Evolutionary conservation across 2,797 vertebrate species (phyloP).

Genomic region (Petrocephalus sullivani): DNA sequence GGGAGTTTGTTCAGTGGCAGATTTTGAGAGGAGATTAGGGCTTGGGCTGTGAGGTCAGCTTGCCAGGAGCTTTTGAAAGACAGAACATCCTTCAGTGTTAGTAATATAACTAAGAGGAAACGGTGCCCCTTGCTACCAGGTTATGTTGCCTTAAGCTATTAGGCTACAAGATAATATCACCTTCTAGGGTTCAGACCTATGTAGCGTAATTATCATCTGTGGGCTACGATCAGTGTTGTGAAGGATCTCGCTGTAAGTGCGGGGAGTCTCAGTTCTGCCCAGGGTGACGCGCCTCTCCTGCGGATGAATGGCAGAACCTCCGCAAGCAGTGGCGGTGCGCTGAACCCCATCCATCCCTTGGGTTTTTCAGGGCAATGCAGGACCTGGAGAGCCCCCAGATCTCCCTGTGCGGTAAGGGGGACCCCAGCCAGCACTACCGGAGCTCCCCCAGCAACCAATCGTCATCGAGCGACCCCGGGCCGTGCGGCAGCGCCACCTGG

Average conservation of each 20-base stretch:
- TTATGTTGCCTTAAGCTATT: background rate
- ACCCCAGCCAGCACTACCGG: conserved; percentile 60
- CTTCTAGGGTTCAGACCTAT: background rate
- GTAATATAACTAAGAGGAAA: background rate
- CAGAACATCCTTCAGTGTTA: background rate
- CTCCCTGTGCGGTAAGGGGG: conserved; percentile 34
- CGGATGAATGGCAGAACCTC: background rate
- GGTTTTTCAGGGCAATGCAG: conserved; percentile 28
- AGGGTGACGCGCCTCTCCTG: background rate
- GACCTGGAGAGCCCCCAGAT: conserved; percentile 33
- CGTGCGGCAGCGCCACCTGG: conserved; percentile 69
- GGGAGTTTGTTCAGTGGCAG: background rate
- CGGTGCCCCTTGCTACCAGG: background rate
- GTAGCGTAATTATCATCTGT: no score
- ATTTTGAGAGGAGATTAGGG: background rate
- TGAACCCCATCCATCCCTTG: conserved; percentile 12
- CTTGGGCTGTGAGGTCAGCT: background rate
- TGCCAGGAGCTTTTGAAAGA: background rate
- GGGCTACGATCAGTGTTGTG: background rate
- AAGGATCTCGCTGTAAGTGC: background rate
- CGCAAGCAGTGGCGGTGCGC: background rate
- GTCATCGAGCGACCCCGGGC: conserved; percentile 77
- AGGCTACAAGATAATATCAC: background rate
- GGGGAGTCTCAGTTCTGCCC: background rate
- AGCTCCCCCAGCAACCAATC: conserved; percentile 83